phyloP scores from a whole-genome alignment of 1,140 invertebrate genomes.

The Drosophila navojoa region DNA sequence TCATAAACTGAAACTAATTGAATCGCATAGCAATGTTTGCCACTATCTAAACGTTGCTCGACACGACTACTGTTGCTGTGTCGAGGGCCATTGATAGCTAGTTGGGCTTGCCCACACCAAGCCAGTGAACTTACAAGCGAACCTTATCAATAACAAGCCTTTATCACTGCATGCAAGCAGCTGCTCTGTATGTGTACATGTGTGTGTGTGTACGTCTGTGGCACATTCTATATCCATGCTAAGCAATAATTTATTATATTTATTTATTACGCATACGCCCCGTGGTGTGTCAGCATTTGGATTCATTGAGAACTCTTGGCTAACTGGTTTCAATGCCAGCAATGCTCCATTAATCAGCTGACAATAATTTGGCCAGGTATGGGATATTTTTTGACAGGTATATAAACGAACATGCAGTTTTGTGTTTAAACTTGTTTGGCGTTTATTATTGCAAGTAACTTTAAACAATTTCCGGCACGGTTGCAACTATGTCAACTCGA shows the following conservation, averaged over 20 bases:
- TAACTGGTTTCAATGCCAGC: constrained; percentile 41
- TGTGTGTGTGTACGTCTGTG: background rate
- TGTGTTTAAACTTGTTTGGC: constrained; percentile 63
- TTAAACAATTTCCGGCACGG: constrained; percentile 66
- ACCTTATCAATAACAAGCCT: constrained; percentile 43
- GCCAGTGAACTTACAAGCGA: constrained; percentile 29
- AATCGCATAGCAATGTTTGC: constrained; percentile 1
- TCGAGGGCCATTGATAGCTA: constrained; percentile 2
- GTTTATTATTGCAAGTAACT: constrained; percentile 60
- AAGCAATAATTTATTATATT: constrained; percentile 17
- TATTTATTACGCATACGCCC: constrained; percentile 45
- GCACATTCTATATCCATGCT: background rate
- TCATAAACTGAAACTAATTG: background rate
- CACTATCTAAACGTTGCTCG: constrained; percentile 4
- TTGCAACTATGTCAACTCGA: constrained; percentile 71
- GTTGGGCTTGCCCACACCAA: background rate
- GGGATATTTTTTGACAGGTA: background rate
- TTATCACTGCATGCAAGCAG: constrained; percentile 13
- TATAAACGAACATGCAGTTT: background rate
- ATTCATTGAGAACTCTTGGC: constrained; percentile 13
- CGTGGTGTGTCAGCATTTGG: constrained; percentile 19
- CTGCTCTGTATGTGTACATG: background rate
- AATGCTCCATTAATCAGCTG: constrained; percentile 16
- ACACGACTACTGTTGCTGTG: background rate
- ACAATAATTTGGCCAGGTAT: constrained; percentile 21